Percentiles rank a stretch among this genome's conserved stretches.
These are phyloP conservation scores for Phytoseiulus persimilis DNA, from an alignment of 2,888 invertebrate species.

Conservation along the genomic window DNA sequence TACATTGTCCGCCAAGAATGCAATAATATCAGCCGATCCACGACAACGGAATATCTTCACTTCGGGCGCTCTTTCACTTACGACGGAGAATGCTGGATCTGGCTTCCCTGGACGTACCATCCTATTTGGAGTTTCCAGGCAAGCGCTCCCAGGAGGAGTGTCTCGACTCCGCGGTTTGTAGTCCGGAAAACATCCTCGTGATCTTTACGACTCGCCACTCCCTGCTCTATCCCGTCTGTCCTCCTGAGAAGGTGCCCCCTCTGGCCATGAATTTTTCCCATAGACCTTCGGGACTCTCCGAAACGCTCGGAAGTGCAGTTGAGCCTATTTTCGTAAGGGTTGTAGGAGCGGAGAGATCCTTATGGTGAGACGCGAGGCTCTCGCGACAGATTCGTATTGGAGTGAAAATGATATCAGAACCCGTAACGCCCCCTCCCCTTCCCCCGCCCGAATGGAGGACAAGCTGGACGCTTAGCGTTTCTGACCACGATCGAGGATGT, in stretches of 20 bases:
- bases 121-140: too few species aligned
- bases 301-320: neutral
- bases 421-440: too few species aligned
- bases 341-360: too few species aligned
- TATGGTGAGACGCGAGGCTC: too few species aligned
- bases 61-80: neutral
- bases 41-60: neutral
- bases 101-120: too few species aligned
- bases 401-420: too few species aligned
- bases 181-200: neutral
- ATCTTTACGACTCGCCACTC: neutral
- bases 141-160: neutral
- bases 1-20: neutral
- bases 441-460: too few species aligned
- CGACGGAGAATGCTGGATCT: too few species aligned
- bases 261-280: neutral
- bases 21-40: neutral
- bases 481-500: too few species aligned
- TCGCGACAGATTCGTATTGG: too few species aligned
- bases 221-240: neutral
- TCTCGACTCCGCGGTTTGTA: neutral
- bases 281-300: neutral
- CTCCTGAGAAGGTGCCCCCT: neutral
- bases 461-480: too few species aligned
- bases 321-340: too few species aligned